These are phyloP conservation scores for Platycnemis pennipes DNA, from an alignment of 2,888 invertebrate species.

Conservation along the genomic window DNA sequence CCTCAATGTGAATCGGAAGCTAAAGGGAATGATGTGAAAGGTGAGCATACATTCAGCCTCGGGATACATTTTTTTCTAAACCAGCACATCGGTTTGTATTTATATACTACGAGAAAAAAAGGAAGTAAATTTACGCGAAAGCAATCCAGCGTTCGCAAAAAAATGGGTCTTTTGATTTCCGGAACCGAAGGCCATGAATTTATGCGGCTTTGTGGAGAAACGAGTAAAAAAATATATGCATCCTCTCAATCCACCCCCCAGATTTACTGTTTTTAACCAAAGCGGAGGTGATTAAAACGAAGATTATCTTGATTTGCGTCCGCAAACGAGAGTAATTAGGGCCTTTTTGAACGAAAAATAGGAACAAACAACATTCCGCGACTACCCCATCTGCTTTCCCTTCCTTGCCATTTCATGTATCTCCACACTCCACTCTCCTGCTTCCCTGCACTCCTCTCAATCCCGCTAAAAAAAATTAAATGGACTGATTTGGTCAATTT, in stretches of 20 bases:
- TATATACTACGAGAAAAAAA: not conserved
- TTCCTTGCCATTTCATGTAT: not conserved
- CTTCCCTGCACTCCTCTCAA: not conserved
- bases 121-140: not conserved
- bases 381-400: not conserved
- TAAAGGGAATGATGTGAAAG: not conserved
- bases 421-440: not conserved
- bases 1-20: not conserved
- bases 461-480: not conserved
- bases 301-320: slow-evolving; percentile 4
- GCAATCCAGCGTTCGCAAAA: not conserved
- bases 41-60: not conserved
- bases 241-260: not conserved
- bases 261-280: not conserved
- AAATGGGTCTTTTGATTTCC: not conserved
- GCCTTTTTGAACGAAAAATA: not conserved
- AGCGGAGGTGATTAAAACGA: not conserved
- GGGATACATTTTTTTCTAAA: not conserved
- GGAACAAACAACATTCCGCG: not conserved
- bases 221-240: not conserved
- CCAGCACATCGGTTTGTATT: not conserved
- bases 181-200: not conserved
- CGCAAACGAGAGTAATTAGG: not conserved
- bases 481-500: slow-evolving; percentile 1
- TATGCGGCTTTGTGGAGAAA: not conserved